phyloP scores from a whole-genome alignment of 2,113 vertebrate species.

The Salvator merianae region DNA sequence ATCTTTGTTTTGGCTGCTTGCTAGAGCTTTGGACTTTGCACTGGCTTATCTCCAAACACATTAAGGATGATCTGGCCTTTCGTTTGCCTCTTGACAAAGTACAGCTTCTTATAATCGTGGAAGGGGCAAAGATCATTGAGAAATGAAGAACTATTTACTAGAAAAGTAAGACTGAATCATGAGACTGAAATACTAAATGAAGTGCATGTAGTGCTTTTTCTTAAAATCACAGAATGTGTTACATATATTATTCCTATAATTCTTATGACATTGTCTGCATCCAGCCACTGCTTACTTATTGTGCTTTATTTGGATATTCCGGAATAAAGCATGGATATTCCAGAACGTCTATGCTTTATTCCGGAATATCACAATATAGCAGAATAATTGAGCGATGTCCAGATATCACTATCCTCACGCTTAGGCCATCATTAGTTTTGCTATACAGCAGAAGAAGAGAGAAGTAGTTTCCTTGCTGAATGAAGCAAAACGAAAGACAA shows the following conservation, averaged over 20 bases:
- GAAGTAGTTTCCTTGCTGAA: no score
- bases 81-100: background rate
- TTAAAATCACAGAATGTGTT: background rate
- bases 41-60: background rate
- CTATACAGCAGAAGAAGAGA: background rate
- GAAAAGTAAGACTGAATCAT: background rate
- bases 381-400: no score
- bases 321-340: no score
- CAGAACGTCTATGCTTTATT: no score
- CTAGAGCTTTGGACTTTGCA: background rate
- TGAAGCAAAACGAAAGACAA: no score
- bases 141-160: background rate
- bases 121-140: background rate
- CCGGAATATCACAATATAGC: no score
- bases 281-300: no score
- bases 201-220: background rate
- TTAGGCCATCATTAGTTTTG: background rate
- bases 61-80: background rate
- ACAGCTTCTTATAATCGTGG: background rate
- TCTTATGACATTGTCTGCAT: no score
- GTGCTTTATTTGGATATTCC: no score
- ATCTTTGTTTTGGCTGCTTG: background rate
- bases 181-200: constrained; percentile 5
- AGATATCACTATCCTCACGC: no score
- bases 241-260: background rate